These are phyloP conservation scores for Climacteris rufus DNA, from an alignment of 2,113 vertebrate genomes.

Conservation along the genomic window DNA sequence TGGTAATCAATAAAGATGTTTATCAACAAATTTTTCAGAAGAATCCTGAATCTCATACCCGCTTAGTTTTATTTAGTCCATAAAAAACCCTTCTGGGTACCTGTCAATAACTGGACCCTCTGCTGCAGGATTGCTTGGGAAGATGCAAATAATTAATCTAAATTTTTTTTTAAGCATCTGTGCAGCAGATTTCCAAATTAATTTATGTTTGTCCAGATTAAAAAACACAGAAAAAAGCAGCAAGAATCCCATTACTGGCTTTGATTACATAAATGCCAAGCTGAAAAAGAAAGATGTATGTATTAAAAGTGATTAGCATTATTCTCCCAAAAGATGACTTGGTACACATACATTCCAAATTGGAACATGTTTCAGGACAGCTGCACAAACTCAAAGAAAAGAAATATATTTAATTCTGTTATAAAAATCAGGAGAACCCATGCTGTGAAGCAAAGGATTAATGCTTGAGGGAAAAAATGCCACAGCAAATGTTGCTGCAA, in stretches of 20 bases:
- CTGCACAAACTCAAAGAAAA: background rate
- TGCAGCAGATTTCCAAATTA: background rate
- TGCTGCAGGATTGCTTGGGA: background rate
- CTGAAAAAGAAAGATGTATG: background rate
- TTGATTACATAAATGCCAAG: background rate
- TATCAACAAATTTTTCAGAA: background rate
- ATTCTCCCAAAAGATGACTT: background rate
- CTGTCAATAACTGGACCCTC: background rate
- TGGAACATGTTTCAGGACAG: background rate
- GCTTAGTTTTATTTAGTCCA: background rate
- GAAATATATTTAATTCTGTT: background rate
- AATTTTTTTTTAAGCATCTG: background rate
- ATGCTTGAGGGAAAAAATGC: fast-evolving
- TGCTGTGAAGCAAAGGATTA: background rate
- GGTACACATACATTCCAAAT: background rate
- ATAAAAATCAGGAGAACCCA: background rate
- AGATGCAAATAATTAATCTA: background rate
- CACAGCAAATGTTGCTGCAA: background rate
- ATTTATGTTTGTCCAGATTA: background rate
- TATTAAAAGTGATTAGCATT: background rate
- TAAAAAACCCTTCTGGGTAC: background rate
- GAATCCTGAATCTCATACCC: background rate
- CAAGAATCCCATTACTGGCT: background rate
- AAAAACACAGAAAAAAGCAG: background rate
- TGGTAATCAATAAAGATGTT: background rate